Base-by-base conservation (phyloP, 1,140 invertebrate species). In the Lordiphosa mommai region DNA sequence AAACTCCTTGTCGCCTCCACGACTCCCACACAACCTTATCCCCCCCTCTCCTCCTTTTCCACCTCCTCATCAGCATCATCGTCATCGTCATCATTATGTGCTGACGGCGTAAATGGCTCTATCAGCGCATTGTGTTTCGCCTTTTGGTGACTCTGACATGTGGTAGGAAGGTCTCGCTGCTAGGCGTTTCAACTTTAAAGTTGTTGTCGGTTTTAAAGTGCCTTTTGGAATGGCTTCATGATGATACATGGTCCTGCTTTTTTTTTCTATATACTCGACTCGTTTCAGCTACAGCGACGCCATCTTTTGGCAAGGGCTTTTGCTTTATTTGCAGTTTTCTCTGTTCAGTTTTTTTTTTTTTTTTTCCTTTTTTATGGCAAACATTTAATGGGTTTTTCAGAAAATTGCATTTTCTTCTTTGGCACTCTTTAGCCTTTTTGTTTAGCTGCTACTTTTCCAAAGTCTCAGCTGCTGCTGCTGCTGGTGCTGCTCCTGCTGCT, bases 371-470 rank as follows among this genome's bases (percentile, higher is more conserved):
- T 72, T 60, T 49, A 71, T 72, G 69, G 72, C 73, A 69, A 86
- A 71, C 80, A 84, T 87, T 87, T 86, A 86, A 86, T 86, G 84
- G 84, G 76, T 86, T 86, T 86, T 86, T 86, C 79, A 87, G 84
- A 87, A 87, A 87, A 87, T 87, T 87, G 84, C 84, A 87, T 87
- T 87, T 87, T 87, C 84, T 82, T 82, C 77, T 87, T 77, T 69
- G 85, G 74, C 66, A 84, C 77, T 84, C 72, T 84, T 84, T 84
- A 58, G 61, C 64, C 71, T 69, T 72, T 73, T 72, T 85, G 66
- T 86, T 86, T 85, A 80, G 74, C 74, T 80, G 65, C 74, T 80
- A 66, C 74, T 80, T 74, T 68, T 68, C 33, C 34, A 44, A 43
- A 59, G 58, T 61, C 38, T 43, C 37, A 33, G 57, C 47, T 67